Conservation (phyloP, 2,113 vertebrate species). For the Aleadryas rufinucha region DNA sequence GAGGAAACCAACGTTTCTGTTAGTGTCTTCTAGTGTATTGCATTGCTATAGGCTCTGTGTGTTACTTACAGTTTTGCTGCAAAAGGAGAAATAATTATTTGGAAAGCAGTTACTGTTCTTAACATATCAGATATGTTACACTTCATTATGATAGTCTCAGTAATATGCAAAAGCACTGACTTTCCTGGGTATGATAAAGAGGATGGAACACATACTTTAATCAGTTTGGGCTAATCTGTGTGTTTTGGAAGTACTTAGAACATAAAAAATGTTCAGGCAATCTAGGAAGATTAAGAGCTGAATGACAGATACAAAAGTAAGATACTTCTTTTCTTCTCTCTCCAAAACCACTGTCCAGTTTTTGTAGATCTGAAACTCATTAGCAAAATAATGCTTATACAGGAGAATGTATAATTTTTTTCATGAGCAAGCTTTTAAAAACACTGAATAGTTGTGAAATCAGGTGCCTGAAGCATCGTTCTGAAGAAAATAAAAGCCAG, state of each 20-base stretch:
- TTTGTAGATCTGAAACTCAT: background rate
- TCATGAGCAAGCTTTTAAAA: background rate
- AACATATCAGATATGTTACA: background rate
- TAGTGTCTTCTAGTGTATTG: background rate
- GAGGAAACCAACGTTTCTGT: slow-evolving; percentile 1
- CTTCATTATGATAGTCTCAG: background rate
- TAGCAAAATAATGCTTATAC: background rate
- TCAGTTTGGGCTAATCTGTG: slow-evolving; percentile 21
- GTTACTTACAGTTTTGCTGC: background rate
- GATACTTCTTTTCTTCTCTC: background rate
- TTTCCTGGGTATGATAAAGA: slow-evolving; percentile 28
- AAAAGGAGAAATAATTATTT: background rate
- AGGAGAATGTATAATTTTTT: background rate
- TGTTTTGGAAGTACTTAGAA: slow-evolving; percentile 37
- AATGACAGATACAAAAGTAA: background rate
- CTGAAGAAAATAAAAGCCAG: background rate
- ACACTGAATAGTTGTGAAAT: background rate
- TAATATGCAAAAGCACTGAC: slow-evolving; percentile 8
- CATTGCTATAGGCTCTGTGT: background rate
- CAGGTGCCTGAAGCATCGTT: background rate
- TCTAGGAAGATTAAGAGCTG: slow-evolving; percentile 6
- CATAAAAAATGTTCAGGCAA: background rate
- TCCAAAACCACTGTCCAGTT: background rate
- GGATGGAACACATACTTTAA: background rate
- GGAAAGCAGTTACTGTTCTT: slow-evolving; percentile 3